phyloP scores from a whole-genome alignment of 2,113 vertebrate species.

The Chroicocephalus ridibundus region DNA sequence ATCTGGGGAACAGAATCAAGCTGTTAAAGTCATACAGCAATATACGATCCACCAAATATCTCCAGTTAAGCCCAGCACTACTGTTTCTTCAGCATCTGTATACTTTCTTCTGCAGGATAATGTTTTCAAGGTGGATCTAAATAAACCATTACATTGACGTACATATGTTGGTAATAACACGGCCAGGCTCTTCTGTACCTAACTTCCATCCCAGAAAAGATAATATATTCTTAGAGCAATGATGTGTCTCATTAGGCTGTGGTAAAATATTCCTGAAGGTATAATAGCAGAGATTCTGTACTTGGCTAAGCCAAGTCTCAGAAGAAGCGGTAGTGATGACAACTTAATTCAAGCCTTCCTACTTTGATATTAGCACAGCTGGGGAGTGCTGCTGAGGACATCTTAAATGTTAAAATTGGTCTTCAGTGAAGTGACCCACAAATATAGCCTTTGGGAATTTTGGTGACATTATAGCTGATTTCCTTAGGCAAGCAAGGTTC shows the following conservation, averaged over 20 bases:
- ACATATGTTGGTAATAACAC: background rate
- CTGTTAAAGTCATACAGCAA: background rate
- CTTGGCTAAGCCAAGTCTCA: background rate
- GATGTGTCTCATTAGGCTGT: constrained; percentile 8
- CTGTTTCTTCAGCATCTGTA: background rate
- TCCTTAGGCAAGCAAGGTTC: background rate
- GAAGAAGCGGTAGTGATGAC: background rate
- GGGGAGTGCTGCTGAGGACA: background rate
- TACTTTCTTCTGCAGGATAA: background rate
- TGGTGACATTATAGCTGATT: background rate
- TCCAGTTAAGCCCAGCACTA: background rate
- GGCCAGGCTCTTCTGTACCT: background rate
- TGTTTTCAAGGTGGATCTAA: constrained; percentile 14
- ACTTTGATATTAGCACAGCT: background rate
- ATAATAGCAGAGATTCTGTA: background rate
- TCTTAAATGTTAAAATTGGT: background rate
- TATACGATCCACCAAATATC: background rate
- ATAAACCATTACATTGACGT: background rate
- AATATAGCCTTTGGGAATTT: background rate
- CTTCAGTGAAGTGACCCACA: background rate
- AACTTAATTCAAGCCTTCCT: constrained; percentile 1
- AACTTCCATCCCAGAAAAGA: background rate
- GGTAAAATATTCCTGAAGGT: background rate
- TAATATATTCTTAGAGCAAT: background rate
- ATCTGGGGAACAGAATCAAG: background rate